Conservation (phyloP, 2,888 invertebrate species). For the Synanthedon myopaeformis region DNA sequence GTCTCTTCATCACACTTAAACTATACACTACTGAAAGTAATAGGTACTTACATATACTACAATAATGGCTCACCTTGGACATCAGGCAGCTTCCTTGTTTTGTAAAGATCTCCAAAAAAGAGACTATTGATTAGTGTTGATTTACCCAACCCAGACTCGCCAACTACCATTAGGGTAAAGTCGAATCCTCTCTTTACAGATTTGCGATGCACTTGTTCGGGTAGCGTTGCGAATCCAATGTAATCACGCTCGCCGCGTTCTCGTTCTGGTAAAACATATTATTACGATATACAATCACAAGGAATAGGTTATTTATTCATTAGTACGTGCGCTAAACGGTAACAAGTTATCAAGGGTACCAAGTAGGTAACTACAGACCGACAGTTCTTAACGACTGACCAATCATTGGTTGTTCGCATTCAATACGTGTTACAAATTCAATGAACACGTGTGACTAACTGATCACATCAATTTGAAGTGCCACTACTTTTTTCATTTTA, state of each 20-base stretch:
- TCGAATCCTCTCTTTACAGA: constrained; percentile 97
- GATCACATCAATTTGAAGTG: too few relatives aligned
- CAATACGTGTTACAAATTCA: too few relatives aligned
- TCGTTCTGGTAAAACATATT: constrained; percentile 34
- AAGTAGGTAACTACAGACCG: background rate
- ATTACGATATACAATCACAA: background rate
- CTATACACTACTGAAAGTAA: background rate
- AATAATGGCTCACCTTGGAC: constrained; percentile 69
- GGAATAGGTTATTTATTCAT: background rate
- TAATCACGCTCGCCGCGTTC: constrained; percentile 79
- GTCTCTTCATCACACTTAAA: background rate
- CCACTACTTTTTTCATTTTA: too few relatives aligned
- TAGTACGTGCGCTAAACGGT: background rate
- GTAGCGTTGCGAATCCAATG: constrained; percentile 95
- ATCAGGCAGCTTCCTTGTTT: constrained; percentile 80
- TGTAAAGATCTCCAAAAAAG: constrained; percentile 93
- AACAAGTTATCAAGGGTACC: background rate
- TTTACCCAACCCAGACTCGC: constrained; percentile 94
- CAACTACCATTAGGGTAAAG: constrained; percentile 96
- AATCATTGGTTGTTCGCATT: too few relatives aligned
- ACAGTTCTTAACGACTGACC: too few relatives aligned
- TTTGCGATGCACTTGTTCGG: constrained; percentile 96
- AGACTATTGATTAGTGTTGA: constrained; percentile 95
- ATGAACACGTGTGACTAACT: too few relatives aligned
- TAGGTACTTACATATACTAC: background rate